Evolutionary conservation across 53 echinoderm and acorn worm species (phyloP), one percentile per base, ranked within the genome.

Genomic region (Holothuria scabra): DNA sequence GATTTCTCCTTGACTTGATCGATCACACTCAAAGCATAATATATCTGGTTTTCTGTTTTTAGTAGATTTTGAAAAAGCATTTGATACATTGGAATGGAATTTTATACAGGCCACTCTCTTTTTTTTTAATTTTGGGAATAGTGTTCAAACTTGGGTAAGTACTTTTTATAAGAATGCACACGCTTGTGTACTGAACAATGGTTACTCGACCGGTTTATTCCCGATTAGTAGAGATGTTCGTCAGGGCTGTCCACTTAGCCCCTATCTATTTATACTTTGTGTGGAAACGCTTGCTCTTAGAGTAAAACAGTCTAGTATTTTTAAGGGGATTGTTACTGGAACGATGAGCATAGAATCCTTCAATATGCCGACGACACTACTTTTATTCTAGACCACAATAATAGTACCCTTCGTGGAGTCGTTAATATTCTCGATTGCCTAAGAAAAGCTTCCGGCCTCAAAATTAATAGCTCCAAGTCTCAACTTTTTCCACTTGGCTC

Each of bases 81-180:
- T 60, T 60, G 60, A 60, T 8, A 60, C 25, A 9, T 22, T 60
- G n/a, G 60, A 60, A 25, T 25, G 25, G n/a, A 60, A 25, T 8
- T 60, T 4, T 60, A 60, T 60, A 5, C 25, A 22, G n/a, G 25
- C n/a, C n/a, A 3, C 60, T 4, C 60, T 60, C 8, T 60, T 25
- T 25, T 5, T n/a, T 60, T 60, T 60, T 60, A 60, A 25, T 60
- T 60, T 60, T 60, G 60, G 60, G n/a, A n/a, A 60, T n/a, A n/a
- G n/a, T n/a, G n/a, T n/a, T n/a, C n/a, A n/a, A n/a, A n/a, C n/a
- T n/a, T n/a, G n/a, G n/a, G n/a, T n/a, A n/a, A n/a, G n/a, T n/a
- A n/a, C n/a, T n/a, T n/a, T n/a, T n/a, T n/a, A n/a, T n/a, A n/a
- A 60, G n/a, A 60, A 60, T 60, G 25, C 60, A 25, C 3, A n/a